Evolutionary conservation across 2,797 vertebrate species (phyloP).

Genomic region (Leptatherina wallacei): DNA sequence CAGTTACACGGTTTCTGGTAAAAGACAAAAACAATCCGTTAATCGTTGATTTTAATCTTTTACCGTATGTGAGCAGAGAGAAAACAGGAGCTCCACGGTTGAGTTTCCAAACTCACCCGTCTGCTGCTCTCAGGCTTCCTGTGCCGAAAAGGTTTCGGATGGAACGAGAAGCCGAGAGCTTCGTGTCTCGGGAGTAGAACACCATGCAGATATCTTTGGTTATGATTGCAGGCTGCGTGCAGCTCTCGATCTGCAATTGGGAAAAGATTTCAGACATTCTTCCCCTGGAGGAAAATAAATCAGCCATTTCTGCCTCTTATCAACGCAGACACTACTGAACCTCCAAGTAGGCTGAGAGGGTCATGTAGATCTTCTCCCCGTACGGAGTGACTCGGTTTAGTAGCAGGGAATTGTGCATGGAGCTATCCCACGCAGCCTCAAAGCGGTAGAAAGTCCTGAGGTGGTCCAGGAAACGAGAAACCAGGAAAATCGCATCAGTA

Average conservation of each 20-base stretch:
- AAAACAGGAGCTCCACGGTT: neutral
- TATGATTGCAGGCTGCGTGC: constrained; percentile 92
- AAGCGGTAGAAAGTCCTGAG: constrained; percentile 95
- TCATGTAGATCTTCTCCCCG: constrained; percentile 98
- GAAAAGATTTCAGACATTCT: constrained; percentile 27
- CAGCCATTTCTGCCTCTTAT: constrained; percentile 15
- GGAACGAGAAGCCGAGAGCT: constrained; percentile 92
- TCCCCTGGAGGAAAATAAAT: constrained; percentile 21
- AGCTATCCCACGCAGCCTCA: constrained; percentile 96
- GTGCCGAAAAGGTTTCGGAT: constrained; percentile 96
- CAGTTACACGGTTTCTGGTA: constrained; percentile 93
- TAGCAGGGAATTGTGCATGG: constrained; percentile 97
- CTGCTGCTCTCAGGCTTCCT: constrained; percentile 88
- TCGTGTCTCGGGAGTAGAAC: constrained; percentile 95
- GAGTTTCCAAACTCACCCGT: constrained; percentile 84
- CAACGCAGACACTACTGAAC: constrained; percentile 69
- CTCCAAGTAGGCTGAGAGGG: constrained; percentile 96
- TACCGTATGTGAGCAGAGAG: neutral
- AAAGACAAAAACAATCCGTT: neutral
- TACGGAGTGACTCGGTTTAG: constrained; percentile 96
- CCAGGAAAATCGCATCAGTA: constrained; percentile 17
- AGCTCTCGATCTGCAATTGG: constrained; percentile 91
- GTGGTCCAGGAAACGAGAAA: constrained; percentile 26
- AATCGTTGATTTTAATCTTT: neutral
- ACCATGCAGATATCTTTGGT: constrained; percentile 99